phyloP scores from a whole-genome alignment of 2,113 vertebrate species.

The Lepus americanus region DNA sequence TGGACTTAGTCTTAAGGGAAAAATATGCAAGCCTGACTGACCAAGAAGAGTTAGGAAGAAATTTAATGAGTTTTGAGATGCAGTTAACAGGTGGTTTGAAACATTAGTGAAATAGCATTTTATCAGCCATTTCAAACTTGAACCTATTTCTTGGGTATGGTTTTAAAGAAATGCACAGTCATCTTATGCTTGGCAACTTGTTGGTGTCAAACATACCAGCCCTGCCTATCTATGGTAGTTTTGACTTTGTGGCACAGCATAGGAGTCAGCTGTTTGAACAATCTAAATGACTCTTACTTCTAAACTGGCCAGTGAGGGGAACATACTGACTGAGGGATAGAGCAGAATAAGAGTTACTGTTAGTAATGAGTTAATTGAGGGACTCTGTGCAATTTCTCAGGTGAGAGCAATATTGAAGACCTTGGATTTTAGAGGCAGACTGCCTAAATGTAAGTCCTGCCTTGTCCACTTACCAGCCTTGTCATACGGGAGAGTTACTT shows the following conservation, averaged over 20 bases:
- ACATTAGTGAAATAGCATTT: background rate
- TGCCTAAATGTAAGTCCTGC: background rate
- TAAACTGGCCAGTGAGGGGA: background rate
- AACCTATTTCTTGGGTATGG: background rate
- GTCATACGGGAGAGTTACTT: background rate
- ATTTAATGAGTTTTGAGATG: background rate
- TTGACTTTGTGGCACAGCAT: background rate
- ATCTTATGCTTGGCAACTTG: background rate
- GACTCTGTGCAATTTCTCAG: background rate
- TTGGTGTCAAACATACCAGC: background rate
- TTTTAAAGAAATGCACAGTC: background rate
- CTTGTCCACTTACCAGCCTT: background rate
- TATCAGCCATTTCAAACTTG: background rate
- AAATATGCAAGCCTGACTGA: background rate
- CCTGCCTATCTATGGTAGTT: background rate
- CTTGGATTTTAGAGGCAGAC: background rate
- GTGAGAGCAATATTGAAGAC: background rate
- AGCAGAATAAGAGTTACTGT: background rate
- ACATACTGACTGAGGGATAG: background rate
- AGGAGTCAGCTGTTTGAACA: background rate
- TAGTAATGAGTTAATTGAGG: background rate
- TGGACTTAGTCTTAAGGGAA: background rate
- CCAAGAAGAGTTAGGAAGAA: background rate
- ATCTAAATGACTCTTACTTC: background rate
- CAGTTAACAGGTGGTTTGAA: background rate